phyloP scores from a whole-genome alignment of 2,888 invertebrate genomes.

The Andricus quercusramuli region DNA sequence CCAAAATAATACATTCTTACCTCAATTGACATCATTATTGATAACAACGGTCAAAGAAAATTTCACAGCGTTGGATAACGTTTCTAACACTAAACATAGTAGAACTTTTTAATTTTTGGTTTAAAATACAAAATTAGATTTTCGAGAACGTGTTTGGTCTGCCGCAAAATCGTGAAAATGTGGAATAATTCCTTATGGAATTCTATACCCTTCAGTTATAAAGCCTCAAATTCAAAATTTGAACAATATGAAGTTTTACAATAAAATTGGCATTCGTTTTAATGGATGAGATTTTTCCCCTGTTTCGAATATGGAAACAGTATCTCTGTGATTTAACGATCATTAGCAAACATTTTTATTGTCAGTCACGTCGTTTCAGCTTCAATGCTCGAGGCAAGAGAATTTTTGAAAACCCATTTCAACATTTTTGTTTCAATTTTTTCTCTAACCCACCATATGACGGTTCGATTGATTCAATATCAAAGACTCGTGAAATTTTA shows the following conservation, averaged over 20 bases:
- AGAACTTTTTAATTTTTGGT: no score
- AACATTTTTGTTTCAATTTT: background rate
- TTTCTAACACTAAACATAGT: no score
- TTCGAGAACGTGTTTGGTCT: no score
- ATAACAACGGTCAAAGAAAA: no score
- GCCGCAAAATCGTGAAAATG: no score
- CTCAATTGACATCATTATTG: no score
- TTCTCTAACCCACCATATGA: background rate
- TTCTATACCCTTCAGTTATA: no score
- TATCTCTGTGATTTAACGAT: slow-evolving; percentile 1
- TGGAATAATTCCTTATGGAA: no score
- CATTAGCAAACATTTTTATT: background rate
- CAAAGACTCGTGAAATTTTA: background rate
- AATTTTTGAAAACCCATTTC: slow-evolving; percentile 19
- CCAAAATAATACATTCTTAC: no score
- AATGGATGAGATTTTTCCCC: background rate
- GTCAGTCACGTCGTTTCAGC: slow-evolving; percentile 2
- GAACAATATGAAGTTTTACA: background rate
- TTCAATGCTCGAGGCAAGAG: slow-evolving; percentile 13
- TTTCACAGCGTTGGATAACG: no score
- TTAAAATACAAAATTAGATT: no score
- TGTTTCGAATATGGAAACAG: background rate
- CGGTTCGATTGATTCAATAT: slow-evolving; percentile 14
- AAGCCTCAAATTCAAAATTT: background rate
- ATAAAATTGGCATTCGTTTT: background rate